phyloP scores from a whole-genome alignment of 2,888 invertebrate species.

The Mamestra brassicae region DNA sequence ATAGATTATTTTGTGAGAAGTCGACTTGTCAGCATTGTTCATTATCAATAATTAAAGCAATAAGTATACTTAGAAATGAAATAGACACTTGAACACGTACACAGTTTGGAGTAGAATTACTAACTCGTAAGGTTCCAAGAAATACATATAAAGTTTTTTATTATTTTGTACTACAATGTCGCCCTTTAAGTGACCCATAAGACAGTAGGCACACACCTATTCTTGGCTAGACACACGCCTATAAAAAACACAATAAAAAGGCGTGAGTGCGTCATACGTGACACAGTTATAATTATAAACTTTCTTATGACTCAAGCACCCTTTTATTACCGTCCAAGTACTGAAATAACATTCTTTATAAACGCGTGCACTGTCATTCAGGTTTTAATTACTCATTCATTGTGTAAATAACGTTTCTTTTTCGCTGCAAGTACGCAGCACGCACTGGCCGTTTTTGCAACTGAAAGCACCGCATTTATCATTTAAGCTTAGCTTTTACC shows the following conservation, averaged over 20 bases:
- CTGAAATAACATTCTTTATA: slow-evolving; percentile 15
- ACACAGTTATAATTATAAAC: slow-evolving; percentile 35
- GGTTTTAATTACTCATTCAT: slow-evolving; percentile 29
- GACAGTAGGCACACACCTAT: background rate
- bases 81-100: too few species aligned
- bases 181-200: background rate
- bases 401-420: slow-evolving; percentile 22
- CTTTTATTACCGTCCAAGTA: slow-evolving; percentile 11
- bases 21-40: background rate
- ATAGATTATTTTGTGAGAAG: background rate
- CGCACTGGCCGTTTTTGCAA: slow-evolving; percentile 36
- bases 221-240: background rate
- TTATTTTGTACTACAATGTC: background rate
- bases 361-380: slow-evolving; percentile 24
- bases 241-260: slow-evolving; percentile 14
- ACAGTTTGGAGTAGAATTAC: too few species aligned
- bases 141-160: background rate
- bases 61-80: too few species aligned
- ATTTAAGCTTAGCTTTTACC: slow-evolving; percentile 64
- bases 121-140: too few species aligned
- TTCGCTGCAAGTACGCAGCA: slow-evolving; percentile 22
- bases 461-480: slow-evolving; percentile 53
- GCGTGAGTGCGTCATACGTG: slow-evolving; percentile 24
- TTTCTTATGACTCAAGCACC: slow-evolving; percentile 21
- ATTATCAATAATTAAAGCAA: too few species aligned